These are phyloP conservation scores for Bos javanicus DNA, from an alignment of 2,113 vertebrate species.

Conservation along the genomic window DNA sequence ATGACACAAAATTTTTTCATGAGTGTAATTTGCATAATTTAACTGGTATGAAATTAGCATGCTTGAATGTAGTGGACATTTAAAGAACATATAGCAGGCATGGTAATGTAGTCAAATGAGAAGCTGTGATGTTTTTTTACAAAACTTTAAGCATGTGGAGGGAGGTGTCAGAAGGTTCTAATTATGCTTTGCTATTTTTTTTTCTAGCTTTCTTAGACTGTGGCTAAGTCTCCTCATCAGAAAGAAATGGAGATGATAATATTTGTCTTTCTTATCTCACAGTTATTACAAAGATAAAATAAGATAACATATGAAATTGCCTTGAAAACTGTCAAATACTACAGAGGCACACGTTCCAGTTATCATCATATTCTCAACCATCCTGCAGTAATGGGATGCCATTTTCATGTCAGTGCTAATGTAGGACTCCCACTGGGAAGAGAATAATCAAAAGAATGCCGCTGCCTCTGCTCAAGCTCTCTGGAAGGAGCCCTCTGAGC, in stretches of 20 bases:
- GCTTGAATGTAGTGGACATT: not conserved
- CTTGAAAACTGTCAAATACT: not conserved
- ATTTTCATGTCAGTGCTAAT: not conserved
- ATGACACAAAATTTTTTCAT: not conserved
- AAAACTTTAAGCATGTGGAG: not conserved
- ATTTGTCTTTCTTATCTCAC: not conserved
- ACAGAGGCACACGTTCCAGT: not conserved
- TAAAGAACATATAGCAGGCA: not conserved
- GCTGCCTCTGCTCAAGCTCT: not conserved
- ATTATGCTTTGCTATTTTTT: not conserved
- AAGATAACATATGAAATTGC: not conserved
- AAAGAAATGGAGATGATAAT: not conserved
- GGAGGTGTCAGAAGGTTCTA: not conserved
- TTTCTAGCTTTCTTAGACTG: not conserved
- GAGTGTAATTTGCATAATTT: not conserved
- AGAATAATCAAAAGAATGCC: not conserved
- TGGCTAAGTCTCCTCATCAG: not conserved
- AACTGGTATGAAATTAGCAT: not conserved
- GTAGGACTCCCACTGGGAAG: not conserved
- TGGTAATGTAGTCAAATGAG: not conserved
- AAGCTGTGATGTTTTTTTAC: not conserved
- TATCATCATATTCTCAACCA: not conserved
- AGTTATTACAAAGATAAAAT: not conserved
- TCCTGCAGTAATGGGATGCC: not conserved
- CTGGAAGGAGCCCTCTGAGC: not conserved